phyloP scores from a whole-genome alignment of 2,113 vertebrate genomes.

The Crotalus horridus region DNA sequence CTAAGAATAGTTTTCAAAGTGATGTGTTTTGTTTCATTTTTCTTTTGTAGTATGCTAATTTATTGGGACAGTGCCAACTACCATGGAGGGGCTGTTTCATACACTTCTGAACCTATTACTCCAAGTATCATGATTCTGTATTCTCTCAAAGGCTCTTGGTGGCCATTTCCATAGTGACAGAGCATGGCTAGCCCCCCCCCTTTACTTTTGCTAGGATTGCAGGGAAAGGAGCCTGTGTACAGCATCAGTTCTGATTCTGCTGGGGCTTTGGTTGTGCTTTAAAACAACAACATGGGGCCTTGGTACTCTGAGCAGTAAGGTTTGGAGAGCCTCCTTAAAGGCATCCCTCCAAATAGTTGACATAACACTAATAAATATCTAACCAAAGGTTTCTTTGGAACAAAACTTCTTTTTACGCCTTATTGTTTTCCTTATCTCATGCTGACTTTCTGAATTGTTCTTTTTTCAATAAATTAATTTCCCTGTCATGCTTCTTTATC shows the following conservation, averaged over 20 bases:
- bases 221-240: not conserved
- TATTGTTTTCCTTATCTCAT: not conserved
- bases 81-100: not conserved
- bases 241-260: not conserved
- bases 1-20: not conserved
- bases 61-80: not conserved
- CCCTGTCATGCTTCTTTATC: not conserved
- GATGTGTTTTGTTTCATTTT: not conserved
- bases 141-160: not conserved
- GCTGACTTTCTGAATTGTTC: not conserved
- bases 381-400: not conserved
- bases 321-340: not conserved
- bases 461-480: not conserved
- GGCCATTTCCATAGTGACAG: not conserved
- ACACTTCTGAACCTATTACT: not conserved
- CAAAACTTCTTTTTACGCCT: too few relatives aligned
- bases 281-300: not conserved
- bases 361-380: not conserved
- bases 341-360: not conserved
- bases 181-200: not conserved
- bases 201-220: not conserved
- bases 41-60: not conserved
- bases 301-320: not conserved
- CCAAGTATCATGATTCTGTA: not conserved
- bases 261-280: not conserved